These are phyloP conservation scores for Leptopilina myrica DNA, from an alignment of 2,888 invertebrate genomes.

Conservation along the genomic window DNA sequence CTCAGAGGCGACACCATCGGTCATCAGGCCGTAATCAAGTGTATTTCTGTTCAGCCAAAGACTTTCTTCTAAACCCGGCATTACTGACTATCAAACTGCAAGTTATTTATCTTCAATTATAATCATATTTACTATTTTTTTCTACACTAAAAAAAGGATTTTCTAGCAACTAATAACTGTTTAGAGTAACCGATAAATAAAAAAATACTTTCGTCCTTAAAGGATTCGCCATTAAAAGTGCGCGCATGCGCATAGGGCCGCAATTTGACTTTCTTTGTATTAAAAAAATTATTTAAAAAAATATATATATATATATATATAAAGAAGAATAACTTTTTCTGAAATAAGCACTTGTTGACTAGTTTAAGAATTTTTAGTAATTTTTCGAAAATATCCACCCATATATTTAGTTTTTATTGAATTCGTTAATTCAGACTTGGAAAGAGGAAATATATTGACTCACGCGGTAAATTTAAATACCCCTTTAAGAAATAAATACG, in stretches of 20 bases:
- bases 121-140: constrained; percentile 57
- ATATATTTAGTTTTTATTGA: background rate
- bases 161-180: background rate
- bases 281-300: too few species aligned
- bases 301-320: too few species aligned
- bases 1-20: constrained; percentile 80
- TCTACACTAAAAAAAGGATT: constrained; percentile 13
- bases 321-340: too few species aligned
- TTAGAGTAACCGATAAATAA: background rate
- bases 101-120: constrained; percentile 58
- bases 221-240: constrained; percentile 2
- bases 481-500: background rate
- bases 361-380: too few species aligned
- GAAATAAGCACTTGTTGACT: too few species aligned
- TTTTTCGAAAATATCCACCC: too few species aligned
- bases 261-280: background rate
- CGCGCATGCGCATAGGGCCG: background rate
- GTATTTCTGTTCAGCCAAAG: constrained; percentile 70
- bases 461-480: background rate
- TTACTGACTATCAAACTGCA: constrained; percentile 60
- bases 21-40: constrained; percentile 78
- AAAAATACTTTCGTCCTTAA: background rate
- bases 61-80: constrained; percentile 75
- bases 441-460: background rate
- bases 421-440: background rate